These are phyloP conservation scores for Drosophila subsilvestris DNA, from an alignment of 2,888 invertebrate genomes.

Conservation along the genomic window DNA sequence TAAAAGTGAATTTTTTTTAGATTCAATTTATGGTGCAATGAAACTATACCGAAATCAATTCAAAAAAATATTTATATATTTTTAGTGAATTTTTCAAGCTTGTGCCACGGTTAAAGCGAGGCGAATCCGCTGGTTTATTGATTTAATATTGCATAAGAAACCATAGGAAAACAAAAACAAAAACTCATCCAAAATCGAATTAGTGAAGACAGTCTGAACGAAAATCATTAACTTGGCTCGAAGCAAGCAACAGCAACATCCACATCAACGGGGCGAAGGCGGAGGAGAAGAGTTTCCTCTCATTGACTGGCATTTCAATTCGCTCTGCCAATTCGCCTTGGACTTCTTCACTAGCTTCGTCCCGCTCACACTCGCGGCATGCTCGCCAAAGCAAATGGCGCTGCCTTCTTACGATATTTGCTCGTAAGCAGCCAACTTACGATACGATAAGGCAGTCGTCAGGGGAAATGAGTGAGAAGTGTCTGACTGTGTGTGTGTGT, in stretches of 20 bases:
- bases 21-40: not conserved
- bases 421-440: constrained; percentile 66
- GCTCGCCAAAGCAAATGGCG: constrained; percentile 61
- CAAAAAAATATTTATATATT: constrained; percentile 2
- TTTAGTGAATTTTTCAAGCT: constrained; percentile 8
- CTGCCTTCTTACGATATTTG: constrained; percentile 76
- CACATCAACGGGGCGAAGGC: not conserved
- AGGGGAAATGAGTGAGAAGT: constrained; percentile 61
- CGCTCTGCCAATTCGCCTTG: constrained; percentile 62
- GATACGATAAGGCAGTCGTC: constrained; percentile 63
- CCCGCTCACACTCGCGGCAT: constrained; percentile 54
- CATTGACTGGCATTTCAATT: constrained; percentile 62
- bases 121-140: constrained; percentile 59
- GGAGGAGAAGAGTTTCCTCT: constrained; percentile 28
- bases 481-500: not conserved
- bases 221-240: constrained; percentile 72
- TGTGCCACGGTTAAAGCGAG: constrained; percentile 15
- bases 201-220: constrained; percentile 30
- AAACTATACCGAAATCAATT: not conserved
- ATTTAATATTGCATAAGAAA: constrained; percentile 72
- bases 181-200: constrained; percentile 28
- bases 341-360: constrained; percentile 51
- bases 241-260: constrained; percentile 1
- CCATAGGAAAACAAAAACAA: constrained; percentile 22
- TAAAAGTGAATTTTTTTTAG: not conserved